Evolutionary conservation across 2,113 vertebrate species (phyloP).

Genomic region (Neomonachus schauinslandi): DNA sequence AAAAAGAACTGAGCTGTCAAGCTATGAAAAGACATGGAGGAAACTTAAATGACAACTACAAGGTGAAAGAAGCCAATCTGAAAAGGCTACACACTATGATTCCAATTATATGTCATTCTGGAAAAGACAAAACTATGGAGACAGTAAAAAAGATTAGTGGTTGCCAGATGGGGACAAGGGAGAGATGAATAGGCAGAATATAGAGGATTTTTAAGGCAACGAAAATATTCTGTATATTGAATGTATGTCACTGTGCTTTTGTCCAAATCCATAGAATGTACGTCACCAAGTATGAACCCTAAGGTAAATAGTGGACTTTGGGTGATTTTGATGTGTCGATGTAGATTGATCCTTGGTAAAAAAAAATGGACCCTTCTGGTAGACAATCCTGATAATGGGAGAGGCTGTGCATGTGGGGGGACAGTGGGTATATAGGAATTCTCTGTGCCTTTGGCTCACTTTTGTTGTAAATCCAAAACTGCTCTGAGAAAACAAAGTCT

Average conservation of each 20-base stretch:
- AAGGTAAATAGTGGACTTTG: background rate
- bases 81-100: background rate
- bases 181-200: background rate
- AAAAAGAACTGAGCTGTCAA: background rate
- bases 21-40: background rate
- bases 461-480: background rate
- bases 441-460: background rate
- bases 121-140: background rate
- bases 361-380: background rate
- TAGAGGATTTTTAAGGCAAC: background rate
- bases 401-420: background rate
- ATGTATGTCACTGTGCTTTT: background rate
- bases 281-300: background rate
- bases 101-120: background rate
- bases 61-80: background rate
- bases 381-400: background rate
- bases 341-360: background rate
- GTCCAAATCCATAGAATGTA: background rate
- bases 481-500: background rate
- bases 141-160: background rate
- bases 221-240: background rate
- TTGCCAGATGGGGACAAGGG: background rate
- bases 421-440: background rate
- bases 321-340: background rate
- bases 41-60: background rate